A percentile compares a stretch with the other conserved stretches of the same genome.
These are phyloP conservation scores for Calephelis nemesis DNA, from an alignment of 1,140 invertebrate genomes.

Conservation along the genomic window DNA sequence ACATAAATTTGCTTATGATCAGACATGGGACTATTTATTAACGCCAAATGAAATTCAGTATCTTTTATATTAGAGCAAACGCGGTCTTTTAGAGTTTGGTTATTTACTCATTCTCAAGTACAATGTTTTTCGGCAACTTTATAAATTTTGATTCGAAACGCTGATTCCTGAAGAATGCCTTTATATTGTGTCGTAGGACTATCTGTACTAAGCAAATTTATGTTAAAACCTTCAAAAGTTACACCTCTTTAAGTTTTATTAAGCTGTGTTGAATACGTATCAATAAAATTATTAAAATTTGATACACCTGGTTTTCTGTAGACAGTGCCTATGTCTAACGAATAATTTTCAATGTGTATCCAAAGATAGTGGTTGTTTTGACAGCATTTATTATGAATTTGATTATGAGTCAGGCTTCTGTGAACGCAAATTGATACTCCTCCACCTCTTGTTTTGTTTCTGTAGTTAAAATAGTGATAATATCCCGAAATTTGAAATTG, in stretches of 20 bases:
- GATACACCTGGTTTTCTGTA: slow-evolving; percentile 24
- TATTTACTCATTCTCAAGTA: neutral
- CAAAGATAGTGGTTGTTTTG: slow-evolving; percentile 34
- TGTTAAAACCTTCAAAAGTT: neutral
- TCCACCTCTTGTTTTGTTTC: slow-evolving; percentile 26
- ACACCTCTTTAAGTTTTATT: neutral
- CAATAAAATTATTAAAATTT: neutral
- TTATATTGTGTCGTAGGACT: neutral
- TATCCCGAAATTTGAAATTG: slow-evolving; percentile 24
- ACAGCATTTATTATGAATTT: slow-evolving; percentile 22
- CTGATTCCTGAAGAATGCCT: neutral
- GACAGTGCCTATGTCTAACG: slow-evolving; percentile 30
- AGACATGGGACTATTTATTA: neutral
- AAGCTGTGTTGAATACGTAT: neutral
- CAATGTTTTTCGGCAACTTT: neutral
- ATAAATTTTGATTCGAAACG: neutral
- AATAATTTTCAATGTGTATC: slow-evolving; percentile 30
- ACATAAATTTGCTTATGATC: too few relatives aligned
- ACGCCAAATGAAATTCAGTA: neutral
- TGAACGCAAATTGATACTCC: slow-evolving; percentile 37
- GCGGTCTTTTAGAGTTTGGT: neutral
- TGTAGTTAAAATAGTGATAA: slow-evolving; percentile 32
- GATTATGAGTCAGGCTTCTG: slow-evolving; percentile 24
- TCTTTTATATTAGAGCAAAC: neutral
- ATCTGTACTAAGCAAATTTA: neutral